Evolutionary conservation across 2,888 invertebrate genomes (phyloP), one percentile per base, ranked within the genome.

Genomic region (Hirtodrosophila trivittata): DNA sequence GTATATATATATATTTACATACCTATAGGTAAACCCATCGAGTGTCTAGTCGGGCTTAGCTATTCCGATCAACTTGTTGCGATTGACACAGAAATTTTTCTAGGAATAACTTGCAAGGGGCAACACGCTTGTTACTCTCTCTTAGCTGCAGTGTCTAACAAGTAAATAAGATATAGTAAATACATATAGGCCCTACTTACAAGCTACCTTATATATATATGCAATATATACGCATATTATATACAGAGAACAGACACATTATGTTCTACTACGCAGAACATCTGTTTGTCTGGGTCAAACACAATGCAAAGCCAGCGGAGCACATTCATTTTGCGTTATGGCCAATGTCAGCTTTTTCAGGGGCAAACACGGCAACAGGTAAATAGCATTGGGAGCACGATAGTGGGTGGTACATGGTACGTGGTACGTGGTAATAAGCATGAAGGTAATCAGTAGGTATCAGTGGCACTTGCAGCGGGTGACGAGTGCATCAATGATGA

Each of bases 351-450:
- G 33, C 45, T 50, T 64, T n/a, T 60, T 58, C 51, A 74, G 68
- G 71, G 69, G 69, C 69, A 57, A 52, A 49, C 39, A 45, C 41
- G 54, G 59, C 64, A 75, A 70, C 64, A 75, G 71, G 71, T 54
- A 69, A 63, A 52, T 39, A 55, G 43, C 10, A 32, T 9, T 26
- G 21, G 8, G 28, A 6, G 18, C 10, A 7, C 1, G 28, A 4
- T 7, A 9, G 8, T 2, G 10, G 6, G 7, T 7, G 5, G 9
- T 28, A 28, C 5, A 21, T 21, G 18, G 18, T 7, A 38, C n/a
- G n/a, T n/a, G n/a, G n/a, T n/a, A n/a, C n/a, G n/a, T n/a, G n/a
- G n/a, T n/a, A n/a, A n/a, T n/a, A n/a, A n/a, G n/a, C n/a, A n/a
- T n/a, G n/a, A n/a, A n/a, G n/a, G n/a, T n/a, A n/a, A n/a, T n/a